Evolutionary conservation across 2,888 invertebrate species (phyloP).

Genomic region (Cerceris rybyensis): DNA sequence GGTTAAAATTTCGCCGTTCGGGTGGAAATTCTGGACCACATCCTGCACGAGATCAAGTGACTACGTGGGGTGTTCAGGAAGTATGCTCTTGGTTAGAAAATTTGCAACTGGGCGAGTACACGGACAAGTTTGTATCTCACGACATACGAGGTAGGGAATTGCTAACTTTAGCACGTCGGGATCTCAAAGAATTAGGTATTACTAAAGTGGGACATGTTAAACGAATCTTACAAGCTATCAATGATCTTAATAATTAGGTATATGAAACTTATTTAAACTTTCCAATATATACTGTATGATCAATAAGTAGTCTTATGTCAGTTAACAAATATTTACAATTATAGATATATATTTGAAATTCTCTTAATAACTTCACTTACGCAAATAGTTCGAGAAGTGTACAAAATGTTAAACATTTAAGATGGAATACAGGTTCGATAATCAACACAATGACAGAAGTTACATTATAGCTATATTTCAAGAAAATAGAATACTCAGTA

Average conservation of each 20-base stretch:
- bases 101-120: constrained; percentile 94
- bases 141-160: constrained; percentile 96
- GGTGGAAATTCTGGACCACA: constrained; percentile 81
- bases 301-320: constrained; percentile 23
- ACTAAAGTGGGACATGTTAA: constrained; percentile 98
- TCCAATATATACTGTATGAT: constrained; percentile 36
- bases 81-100: constrained; percentile 95
- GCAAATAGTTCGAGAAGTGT: constrained; percentile 9
- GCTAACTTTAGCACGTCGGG: constrained; percentile 91
- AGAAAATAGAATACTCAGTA: constrained; percentile 10
- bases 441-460: constrained; percentile 4
- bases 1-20: constrained; percentile 86
- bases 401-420: constrained; percentile 3
- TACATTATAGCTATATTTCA: constrained; percentile 1
- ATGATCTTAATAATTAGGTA: constrained; percentile 85
- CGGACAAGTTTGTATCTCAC: constrained; percentile 94
- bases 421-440: constrained; percentile 9
- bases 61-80: constrained; percentile 92
- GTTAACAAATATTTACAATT: constrained; percentile 18
- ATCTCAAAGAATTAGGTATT: constrained; percentile 95
- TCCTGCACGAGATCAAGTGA: constrained; percentile 76
- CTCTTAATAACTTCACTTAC: constrained; percentile 1
- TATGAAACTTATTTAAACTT: constrained; percentile 27
- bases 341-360: constrained; percentile 2
- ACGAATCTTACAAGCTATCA: constrained; percentile 95